Conservation (phyloP, 2,797 vertebrate genomes). For the Phyllotis vaccarum region DNA sequence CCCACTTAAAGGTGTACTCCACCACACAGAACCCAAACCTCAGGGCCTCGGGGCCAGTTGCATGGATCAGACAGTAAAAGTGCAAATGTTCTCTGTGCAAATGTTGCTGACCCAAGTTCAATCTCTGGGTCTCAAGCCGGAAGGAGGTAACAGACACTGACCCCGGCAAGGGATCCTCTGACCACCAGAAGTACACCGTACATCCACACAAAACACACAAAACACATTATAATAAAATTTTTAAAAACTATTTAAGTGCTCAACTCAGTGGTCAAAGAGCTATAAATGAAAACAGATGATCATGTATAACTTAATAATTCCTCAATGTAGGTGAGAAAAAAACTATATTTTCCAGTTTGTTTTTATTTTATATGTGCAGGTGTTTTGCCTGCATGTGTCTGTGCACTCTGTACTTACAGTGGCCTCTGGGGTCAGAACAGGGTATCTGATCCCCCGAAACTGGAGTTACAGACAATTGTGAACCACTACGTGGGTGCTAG, state of each 20-base stretch:
- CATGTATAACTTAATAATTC: not conserved
- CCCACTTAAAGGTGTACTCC: not conserved
- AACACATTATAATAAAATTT: not conserved
- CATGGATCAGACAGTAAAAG: not conserved
- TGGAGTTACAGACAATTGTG: not conserved
- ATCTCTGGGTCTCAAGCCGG: not conserved
- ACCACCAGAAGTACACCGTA: not conserved
- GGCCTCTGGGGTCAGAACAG: not conserved
- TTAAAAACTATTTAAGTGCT: not conserved
- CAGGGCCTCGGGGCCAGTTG: not conserved
- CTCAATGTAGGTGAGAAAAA: not conserved
- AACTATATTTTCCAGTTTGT: not conserved
- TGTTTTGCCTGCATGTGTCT: not conserved
- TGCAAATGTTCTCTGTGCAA: not conserved
- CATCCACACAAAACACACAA: not conserved
- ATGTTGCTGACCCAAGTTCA: not conserved
- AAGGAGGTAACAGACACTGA: not conserved
- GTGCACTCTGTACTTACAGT: not conserved
- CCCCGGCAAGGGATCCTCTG: not conserved
- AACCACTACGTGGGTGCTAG: not conserved
- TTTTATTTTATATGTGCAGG: not conserved
- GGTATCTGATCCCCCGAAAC: not conserved
- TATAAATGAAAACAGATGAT: not conserved
- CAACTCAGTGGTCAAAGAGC: constrained; percentile 5
- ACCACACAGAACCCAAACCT: not conserved